Evolutionary conservation across 2,888 invertebrate species (phyloP), one percentile per base, ranked within the genome.

Genomic region (Cyclophora punctaria): DNA sequence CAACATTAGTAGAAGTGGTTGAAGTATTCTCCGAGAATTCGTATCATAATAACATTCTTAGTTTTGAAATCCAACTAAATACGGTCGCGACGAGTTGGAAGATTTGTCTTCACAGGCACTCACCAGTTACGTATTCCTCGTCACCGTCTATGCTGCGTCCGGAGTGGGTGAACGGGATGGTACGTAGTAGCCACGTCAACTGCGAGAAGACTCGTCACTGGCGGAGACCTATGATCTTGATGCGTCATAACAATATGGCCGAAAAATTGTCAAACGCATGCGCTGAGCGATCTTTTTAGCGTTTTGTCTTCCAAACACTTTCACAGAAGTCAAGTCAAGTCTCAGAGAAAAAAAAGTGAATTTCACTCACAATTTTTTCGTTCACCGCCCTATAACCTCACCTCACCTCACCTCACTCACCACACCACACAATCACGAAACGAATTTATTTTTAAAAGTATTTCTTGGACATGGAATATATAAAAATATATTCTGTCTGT

Each of bases 121-220:
- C 93, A 94, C 93, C 93, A 93, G 94, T 95, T 95, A 95, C 95
- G 95, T 95, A 94, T 94, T 94, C 94, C 93, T 95, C 95, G 95
- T 95, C 95, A 95, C 95, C 93, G 93, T 93, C 91, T 94, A 94
- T 94, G 94, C 94, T 93, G 95, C 94, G 93, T 94, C 94, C 93
- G 94, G 95, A 95, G 93, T 95, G 95, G 95, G 94, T 93, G 94
- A 94, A 92, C 92, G 93, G 92, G 92, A 92, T 92, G 92, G 94
- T 95, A 95, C 95, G 95, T 95, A 95, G 94, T 92, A 93, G 94
- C 94, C 94, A 94, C 94, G 94, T 94, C 94, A 94, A 94, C 93
- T 93, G 92, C 92, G 92, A 92, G 92, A 92, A 92, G 92, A 92
- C 92, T 93, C 93, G 93, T 93, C 93, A 93, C 93, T 92, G 92